Conservation (phyloP, 2,888 invertebrate species). For the Lasioglossum pauxillum region DNA sequence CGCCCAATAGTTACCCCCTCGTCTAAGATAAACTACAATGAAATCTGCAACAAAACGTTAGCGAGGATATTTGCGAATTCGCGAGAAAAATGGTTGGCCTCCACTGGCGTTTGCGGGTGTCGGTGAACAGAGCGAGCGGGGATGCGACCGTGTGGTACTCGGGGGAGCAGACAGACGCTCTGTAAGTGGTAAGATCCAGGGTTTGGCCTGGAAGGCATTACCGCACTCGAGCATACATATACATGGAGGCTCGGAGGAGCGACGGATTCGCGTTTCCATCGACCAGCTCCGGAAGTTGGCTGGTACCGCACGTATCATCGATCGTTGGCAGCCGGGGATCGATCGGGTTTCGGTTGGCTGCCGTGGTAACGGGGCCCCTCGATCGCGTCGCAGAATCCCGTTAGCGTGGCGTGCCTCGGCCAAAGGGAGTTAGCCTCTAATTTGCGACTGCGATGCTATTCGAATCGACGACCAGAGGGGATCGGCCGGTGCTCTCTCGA, state of each 20-base stretch:
- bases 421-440: conserved; percentile 55
- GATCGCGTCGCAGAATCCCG: conserved; percentile 45
- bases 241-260: not conserved
- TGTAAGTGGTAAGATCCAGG: conserved; percentile 2
- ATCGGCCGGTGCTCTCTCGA: conserved; percentile 34
- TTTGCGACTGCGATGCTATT: conserved; percentile 49
- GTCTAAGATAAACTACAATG: not conserved
- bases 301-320: conserved; percentile 20
- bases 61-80: not conserved
- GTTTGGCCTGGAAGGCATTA: conserved; percentile 1
- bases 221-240: not conserved
- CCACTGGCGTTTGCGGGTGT: not conserved
- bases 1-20: too few species aligned
- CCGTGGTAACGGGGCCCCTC: conserved; percentile 33
- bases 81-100: not conserved
- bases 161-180: conserved; percentile 6
- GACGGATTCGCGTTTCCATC: not conserved
- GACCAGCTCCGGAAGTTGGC: not conserved
- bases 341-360: conserved; percentile 4
- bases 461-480: conserved; percentile 26
- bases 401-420: conserved; percentile 10
- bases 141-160: conserved; percentile 6
- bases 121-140: not conserved
- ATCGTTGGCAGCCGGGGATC: conserved; percentile 18
- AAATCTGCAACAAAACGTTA: not conserved